phyloP scores from a whole-genome alignment of 2,888 invertebrate species.

The Rhingia rostrata region DNA sequence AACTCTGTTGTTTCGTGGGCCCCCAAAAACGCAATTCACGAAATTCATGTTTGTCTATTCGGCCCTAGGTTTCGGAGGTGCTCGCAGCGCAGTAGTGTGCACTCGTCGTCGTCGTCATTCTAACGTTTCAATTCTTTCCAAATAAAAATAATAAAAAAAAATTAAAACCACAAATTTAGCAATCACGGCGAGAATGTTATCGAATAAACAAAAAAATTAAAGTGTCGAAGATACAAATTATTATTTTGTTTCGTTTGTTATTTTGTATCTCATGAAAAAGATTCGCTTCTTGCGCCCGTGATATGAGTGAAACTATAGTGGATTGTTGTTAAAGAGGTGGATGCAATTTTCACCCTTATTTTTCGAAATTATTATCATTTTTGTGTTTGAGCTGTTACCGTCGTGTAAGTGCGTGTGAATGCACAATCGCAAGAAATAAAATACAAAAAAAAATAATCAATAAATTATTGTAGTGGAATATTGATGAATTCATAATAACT shows the following conservation, averaged over 20 bases:
- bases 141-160: constrained; percentile 66
- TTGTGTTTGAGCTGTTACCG: constrained; percentile 24
- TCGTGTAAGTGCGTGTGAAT: constrained; percentile 68
- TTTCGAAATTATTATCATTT: constrained; percentile 53
- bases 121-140: constrained; percentile 78
- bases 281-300: constrained; percentile 35
- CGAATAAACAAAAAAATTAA: constrained; percentile 68
- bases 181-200: constrained; percentile 67
- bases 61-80: constrained; percentile 84
- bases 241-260: constrained; percentile 26
- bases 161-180: constrained; percentile 50
- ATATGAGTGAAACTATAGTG: constrained; percentile 62
- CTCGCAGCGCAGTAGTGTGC: constrained; percentile 82
- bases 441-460: constrained; percentile 61
- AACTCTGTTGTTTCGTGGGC: constrained; percentile 77
- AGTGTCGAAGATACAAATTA: constrained; percentile 56
- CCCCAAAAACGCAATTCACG: constrained; percentile 82
- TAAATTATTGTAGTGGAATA: constrained; percentile 51
- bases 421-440: constrained; percentile 11
- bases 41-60: constrained; percentile 83
- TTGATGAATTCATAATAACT: constrained; percentile 47
- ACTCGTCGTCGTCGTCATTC: constrained; percentile 78
- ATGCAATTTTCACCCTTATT: constrained; percentile 71
- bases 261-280: constrained; percentile 36
- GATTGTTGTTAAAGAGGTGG: constrained; percentile 56